Conservation (phyloP, 2,888 invertebrate species). For the Phengaris alcon region DNA sequence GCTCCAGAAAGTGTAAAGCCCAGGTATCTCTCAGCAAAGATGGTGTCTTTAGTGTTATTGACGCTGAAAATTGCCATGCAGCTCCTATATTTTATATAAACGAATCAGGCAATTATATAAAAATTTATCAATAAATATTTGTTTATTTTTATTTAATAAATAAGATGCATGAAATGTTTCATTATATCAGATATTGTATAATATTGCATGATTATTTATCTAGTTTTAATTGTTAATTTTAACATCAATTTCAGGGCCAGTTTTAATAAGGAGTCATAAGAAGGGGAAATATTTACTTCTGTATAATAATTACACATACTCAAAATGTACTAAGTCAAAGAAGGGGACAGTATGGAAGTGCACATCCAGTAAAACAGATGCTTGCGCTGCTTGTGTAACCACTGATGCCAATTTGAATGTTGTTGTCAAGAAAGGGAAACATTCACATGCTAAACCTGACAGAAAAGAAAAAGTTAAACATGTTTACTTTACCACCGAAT, state of each 20-base stretch:
- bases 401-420: slow-evolving; percentile 63
- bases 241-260: slow-evolving; percentile 53
- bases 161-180: not conserved
- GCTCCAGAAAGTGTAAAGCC: slow-evolving; percentile 61
- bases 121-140: slow-evolving; percentile 39
- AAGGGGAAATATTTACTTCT: slow-evolving; percentile 57
- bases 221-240: not conserved
- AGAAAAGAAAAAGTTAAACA: slow-evolving; percentile 58
- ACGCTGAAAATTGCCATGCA: slow-evolving; percentile 54
- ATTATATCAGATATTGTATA: not conserved
- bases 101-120: slow-evolving; percentile 53
- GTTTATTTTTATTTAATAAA: no score
- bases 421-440: slow-evolving; percentile 51
- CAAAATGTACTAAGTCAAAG: slow-evolving; percentile 60
- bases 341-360: slow-evolving; percentile 70
- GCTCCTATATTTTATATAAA: slow-evolving; percentile 62
- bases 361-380: slow-evolving; percentile 54
- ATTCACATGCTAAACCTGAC: slow-evolving; percentile 52
- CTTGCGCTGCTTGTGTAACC: slow-evolving; percentile 55
- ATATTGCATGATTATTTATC: not conserved
- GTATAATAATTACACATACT: slow-evolving; percentile 55
- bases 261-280: slow-evolving; percentile 58
- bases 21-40: slow-evolving; percentile 51
- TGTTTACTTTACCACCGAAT: slow-evolving; percentile 63
- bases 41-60: slow-evolving; percentile 51